A percentile compares a stretch with the other conserved stretches of the same genome.
These are phyloP conservation scores for Leptosomus discolor DNA, from an alignment of 2,113 vertebrate species.

Conservation along the genomic window DNA sequence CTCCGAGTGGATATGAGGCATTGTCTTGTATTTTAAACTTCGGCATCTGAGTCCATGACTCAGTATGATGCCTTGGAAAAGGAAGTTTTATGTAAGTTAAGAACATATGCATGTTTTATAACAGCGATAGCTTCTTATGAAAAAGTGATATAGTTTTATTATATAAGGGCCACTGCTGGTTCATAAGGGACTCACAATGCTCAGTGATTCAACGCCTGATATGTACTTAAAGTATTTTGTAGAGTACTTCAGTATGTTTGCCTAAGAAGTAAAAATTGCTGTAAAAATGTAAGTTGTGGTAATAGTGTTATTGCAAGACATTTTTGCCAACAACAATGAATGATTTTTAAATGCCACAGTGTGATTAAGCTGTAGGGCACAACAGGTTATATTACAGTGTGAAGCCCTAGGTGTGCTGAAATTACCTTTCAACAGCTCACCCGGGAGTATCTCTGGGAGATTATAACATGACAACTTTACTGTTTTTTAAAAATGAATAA, in stretches of 20 bases:
- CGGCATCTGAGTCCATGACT: neutral
- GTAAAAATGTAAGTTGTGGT: slow-evolving; percentile 42
- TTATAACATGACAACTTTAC: slow-evolving; percentile 62
- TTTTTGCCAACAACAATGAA: slow-evolving; percentile 46
- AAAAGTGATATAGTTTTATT: slow-evolving; percentile 51
- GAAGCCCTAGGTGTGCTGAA: slow-evolving; percentile 51
- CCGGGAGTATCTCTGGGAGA: slow-evolving; percentile 43
- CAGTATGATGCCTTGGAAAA: neutral
- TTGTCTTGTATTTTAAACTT: neutral
- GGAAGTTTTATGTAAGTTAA: slow-evolving; percentile 1
- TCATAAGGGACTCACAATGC: neutral
- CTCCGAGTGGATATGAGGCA: neutral
- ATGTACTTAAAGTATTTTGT: slow-evolving; percentile 41
- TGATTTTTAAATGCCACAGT: slow-evolving; percentile 58
- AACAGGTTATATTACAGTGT: slow-evolving; percentile 45
- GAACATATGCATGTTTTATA: slow-evolving; percentile 30
- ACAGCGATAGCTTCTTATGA: neutral
- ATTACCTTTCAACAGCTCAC: slow-evolving; percentile 61
- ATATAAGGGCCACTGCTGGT: neutral
- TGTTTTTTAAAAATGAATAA: slow-evolving; percentile 58
- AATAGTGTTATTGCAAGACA: slow-evolving; percentile 42
- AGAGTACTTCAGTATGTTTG: slow-evolving; percentile 47
- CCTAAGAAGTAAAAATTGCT: slow-evolving; percentile 55
- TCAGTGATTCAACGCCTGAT: slow-evolving; percentile 24
- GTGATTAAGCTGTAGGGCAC: slow-evolving; percentile 66